These are phyloP conservation scores for Nomada hirtipes DNA, from an alignment of 2,888 invertebrate genomes.

Conservation along the genomic window DNA sequence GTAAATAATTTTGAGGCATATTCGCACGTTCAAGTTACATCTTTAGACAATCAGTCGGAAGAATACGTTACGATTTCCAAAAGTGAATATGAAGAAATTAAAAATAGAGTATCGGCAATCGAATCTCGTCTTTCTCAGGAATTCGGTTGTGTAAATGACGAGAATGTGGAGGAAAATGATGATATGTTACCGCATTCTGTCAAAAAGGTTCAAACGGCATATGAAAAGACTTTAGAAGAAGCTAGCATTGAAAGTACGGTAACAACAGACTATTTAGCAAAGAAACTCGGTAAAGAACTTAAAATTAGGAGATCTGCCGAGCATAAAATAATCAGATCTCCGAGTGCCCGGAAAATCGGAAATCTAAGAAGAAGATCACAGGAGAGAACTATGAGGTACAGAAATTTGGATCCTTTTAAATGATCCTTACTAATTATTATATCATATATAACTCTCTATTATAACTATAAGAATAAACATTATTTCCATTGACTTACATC, in stretches of 20 bases:
- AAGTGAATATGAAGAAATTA: constrained; percentile 91
- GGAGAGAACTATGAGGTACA: constrained; percentile 84
- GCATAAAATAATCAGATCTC: constrained; percentile 90
- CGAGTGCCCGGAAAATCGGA: constrained; percentile 93
- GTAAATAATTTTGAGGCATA: constrained; percentile 54
- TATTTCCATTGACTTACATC: background rate
- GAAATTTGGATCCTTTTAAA: constrained; percentile 9
- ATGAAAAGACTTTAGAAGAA: constrained; percentile 90
- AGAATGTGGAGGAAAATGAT: constrained; percentile 76
- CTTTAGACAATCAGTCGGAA: constrained; percentile 79
- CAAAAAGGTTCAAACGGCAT: constrained; percentile 89
- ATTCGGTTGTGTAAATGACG: constrained; percentile 84
- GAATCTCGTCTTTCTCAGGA: constrained; percentile 90
- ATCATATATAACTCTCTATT: background rate
- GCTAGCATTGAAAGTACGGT: constrained; percentile 88
- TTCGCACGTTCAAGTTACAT: constrained; percentile 69
- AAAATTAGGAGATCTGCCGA: constrained; percentile 90
- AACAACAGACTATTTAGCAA: constrained; percentile 89
- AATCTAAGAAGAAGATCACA: constrained; percentile 90
- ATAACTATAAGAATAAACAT: background rate
- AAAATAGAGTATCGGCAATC: constrained; percentile 90
- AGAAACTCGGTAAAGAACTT: constrained; percentile 89
- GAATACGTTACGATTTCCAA: constrained; percentile 91
- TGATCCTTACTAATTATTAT: background rate
- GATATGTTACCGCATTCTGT: constrained; percentile 84